Evolutionary conservation across 2,113 vertebrate genomes (phyloP), one percentile per base, ranked within the genome.

Genomic region (Panthera uncia): DNA sequence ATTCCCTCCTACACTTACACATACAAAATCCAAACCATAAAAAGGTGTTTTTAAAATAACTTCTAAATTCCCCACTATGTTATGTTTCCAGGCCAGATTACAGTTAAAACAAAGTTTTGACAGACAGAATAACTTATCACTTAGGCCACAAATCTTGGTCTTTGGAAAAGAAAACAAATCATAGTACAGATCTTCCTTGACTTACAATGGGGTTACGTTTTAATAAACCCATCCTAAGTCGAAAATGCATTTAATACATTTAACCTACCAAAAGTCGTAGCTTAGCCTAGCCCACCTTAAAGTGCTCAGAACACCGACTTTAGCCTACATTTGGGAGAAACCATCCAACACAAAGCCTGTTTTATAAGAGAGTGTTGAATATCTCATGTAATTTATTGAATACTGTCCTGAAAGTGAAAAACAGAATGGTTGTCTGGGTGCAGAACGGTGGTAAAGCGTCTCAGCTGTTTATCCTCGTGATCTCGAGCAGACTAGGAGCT

Each of bases 21-120:
- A 97, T 38, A 96, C 88, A 98, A 95, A 98, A 91, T 88, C 31
- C 84, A 92, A 97, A 92, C 92, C 92, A 94, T 98, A 97, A 97
- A 97, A 97, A 95, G 96, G 94, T 97, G 84, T 96, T 97, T 98
- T 95, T 94, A 9, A 96, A 98, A 88, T 96, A 97, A 94, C 97
- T 97, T 92, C 76, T 97, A 90, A 97, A 84, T 97, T 94, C 84
- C 91, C 95, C 45, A n/a, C 74, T 86, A 89, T 97, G 95, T 92
- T 95, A 94, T 97, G 93, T 92, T 97, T 98, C 92, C 80, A 97
- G 97, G 84, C 94, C 52, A 94, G 93, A 97, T 95, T 97, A 96
- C 94, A 97, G 96, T 94, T 87, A 90, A 97, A 97, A 98, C 87
- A 95, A 95, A 96, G 48, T 94, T 96, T 87, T 92, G 92, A 98